Evolutionary conservation across 92 coral and sea anemone genomes (phyloP), one percentile per base, ranked within the genome.

Genomic region (Plumapathes pennacea): DNA sequence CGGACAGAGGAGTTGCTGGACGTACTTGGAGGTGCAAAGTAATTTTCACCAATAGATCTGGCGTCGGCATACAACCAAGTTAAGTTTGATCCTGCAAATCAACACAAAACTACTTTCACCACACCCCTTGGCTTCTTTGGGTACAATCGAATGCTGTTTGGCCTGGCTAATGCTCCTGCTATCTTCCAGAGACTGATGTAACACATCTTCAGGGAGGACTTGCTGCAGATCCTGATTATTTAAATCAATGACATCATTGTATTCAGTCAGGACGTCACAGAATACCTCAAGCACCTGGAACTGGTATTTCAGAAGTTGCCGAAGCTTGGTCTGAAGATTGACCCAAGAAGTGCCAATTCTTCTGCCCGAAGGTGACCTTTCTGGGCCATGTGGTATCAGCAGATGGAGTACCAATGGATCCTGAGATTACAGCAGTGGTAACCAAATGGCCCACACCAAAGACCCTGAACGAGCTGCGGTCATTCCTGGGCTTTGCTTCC

Each of bases 131-230:
- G 82, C 14, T 39, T 74, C 61, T 82, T 57, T 46, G 62, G 64
- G 34, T 79, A 62, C 49, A 55, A 54, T 30, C 25, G 76, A 10
- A 82, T 75, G 89, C 76, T 84, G 14, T 62, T 74, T 3, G 82
- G 88, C 4, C 38, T 81, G 9, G 28, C 52, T 8, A 67, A 54
- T 25, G 72, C 67, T 1, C 80, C 76, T 0, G 72, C 73, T 0
- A 42, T 51, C 28, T 77, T 69, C 57, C 48, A 53, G 21, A 10
- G 65, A 4, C 57, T 77, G 54, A 77, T 77, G 85, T 53, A 60
- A 17, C 38, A 32, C 1, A 62, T 54, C 63, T 70, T 69, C 48
- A 24, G 76, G 4, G 67, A 77, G 13, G 53, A 52, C 2, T 3
- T 77, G 27, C 61, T 69, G 1, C 84, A 60, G 9, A 68, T 43